These are phyloP conservation scores for Drosophila monieri DNA, from an alignment of 2,888 invertebrate genomes.

Conservation along the genomic window DNA sequence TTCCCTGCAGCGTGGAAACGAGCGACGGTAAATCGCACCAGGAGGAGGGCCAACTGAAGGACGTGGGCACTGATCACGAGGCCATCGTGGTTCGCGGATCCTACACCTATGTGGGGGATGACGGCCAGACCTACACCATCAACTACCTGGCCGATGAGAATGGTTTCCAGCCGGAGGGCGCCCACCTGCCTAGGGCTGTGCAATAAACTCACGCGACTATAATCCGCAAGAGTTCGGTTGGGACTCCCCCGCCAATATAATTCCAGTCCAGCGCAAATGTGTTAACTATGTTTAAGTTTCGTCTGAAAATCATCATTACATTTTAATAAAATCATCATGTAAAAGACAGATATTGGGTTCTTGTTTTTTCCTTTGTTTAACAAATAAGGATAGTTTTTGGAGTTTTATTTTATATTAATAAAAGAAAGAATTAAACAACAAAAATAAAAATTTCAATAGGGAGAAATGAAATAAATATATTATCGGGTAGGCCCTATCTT, in stretches of 20 bases:
- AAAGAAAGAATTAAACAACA: too few species aligned
- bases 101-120: constrained; percentile 86
- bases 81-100: constrained; percentile 87
- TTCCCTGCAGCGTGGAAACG: constrained; percentile 86
- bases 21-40: constrained; percentile 87
- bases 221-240: constrained; percentile 5
- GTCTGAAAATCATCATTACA: constrained; percentile 17
- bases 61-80: constrained; percentile 87
- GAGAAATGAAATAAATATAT: too few species aligned
- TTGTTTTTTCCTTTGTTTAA: neutral
- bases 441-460: too few species aligned
- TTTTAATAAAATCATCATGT: constrained; percentile 16
- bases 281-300: constrained; percentile 79
- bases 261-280: constrained; percentile 48
- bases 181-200: constrained; percentile 81
- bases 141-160: constrained; percentile 83
- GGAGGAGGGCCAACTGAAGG: constrained; percentile 86
- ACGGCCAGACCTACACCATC: constrained; percentile 86
- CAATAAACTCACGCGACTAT: constrained; percentile 35
- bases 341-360: neutral
- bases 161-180: constrained; percentile 83
- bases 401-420: too few species aligned
- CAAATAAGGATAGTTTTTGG: too few species aligned
- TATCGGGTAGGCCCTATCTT: too few species aligned
- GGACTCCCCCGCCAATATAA: constrained; percentile 2